These are phyloP conservation scores for Platycheirus rosarum DNA, from an alignment of 2,888 invertebrate species.

Conservation along the genomic window DNA sequence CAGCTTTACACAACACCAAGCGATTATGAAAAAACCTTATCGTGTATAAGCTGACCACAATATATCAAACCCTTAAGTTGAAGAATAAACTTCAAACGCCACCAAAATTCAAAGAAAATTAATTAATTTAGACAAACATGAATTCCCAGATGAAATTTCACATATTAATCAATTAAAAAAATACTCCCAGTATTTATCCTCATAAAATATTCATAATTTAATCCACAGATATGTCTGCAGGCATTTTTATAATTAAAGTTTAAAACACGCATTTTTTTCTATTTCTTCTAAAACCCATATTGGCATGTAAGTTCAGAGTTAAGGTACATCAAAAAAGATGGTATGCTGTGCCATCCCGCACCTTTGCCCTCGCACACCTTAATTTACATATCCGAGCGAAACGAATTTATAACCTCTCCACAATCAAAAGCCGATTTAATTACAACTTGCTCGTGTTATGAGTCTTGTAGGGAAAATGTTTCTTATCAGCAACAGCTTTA, in stretches of 20 bases:
- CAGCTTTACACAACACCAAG: no score
- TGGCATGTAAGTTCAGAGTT: neutral
- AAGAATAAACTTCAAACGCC: no score
- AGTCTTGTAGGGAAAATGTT: slow-evolving; percentile 31
- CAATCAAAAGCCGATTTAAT: slow-evolving; percentile 39
- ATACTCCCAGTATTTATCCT: neutral
- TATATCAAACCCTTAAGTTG: no score
- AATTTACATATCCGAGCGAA: slow-evolving; percentile 27
- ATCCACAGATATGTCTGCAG: neutral
- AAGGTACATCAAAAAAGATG: slow-evolving; percentile 1
- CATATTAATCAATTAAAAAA: neutral
- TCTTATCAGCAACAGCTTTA: slow-evolving; percentile 31
- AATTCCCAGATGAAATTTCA: neutral
- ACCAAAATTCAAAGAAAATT: no score
- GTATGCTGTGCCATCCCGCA: neutral
- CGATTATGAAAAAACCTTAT: no score
- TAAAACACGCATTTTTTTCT: no score
- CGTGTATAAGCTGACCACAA: no score
- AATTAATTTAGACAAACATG: no score
- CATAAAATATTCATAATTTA: no score
- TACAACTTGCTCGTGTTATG: slow-evolving; percentile 43
- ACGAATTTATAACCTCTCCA: slow-evolving; percentile 27
- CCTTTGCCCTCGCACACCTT: slow-evolving; percentile 14
- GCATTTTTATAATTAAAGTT: slow-evolving; percentile 24
- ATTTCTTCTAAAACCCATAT: neutral